Base-by-base conservation (phyloP, 2,888 invertebrate species). In the Hypomecis punctinalis region DNA sequence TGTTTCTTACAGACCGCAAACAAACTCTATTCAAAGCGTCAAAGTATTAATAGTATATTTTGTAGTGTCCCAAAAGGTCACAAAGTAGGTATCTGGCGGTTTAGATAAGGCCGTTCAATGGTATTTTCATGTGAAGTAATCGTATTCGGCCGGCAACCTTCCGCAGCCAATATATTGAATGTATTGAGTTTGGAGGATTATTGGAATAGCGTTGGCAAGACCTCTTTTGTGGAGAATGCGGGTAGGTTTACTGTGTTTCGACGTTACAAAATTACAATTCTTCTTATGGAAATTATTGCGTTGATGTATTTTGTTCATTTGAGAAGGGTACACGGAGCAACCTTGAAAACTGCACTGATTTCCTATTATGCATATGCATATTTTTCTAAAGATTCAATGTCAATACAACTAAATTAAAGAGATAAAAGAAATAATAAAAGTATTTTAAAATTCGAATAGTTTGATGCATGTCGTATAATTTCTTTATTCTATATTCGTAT, bases 121-220 rank as follows among this genome's bases (percentile, higher is more conserved):
- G 68, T 69, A 72, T 78, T 78, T 77, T 76, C 73, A 77, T 74
- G 72, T 54, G 49, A 5, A 35, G 63, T 59, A 59, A 62, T 67
- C 60, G 59, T 63, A 61, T 63, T 63, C 47, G 37, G 13, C 49
- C 43, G 40, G 53, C 48, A 40, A 59, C 59, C 60, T 61, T 62
- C 53, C 11, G 53, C 49, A 48, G 59, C 51, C 64, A 60, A 66
- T 66, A 65, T 64, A 60, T 13, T 33, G 65, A 63, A 56, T 63
- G 48, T 65, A 68, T 68, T 51, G 65, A 51, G 49, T 55, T 66
- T 49, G 58, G 61, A 47, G 43, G 71, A 69, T 70, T 69, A 72
- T 70, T 73, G 67, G 63, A 68, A 72, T 68, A 62, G 72, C 70
- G 66, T 63, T 57, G 55, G 23, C 33, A 36, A 11, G 37, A 11